Evolutionary conservation across 2,888 invertebrate genomes (phyloP).

Genomic region (Sphinx pinastri): DNA sequence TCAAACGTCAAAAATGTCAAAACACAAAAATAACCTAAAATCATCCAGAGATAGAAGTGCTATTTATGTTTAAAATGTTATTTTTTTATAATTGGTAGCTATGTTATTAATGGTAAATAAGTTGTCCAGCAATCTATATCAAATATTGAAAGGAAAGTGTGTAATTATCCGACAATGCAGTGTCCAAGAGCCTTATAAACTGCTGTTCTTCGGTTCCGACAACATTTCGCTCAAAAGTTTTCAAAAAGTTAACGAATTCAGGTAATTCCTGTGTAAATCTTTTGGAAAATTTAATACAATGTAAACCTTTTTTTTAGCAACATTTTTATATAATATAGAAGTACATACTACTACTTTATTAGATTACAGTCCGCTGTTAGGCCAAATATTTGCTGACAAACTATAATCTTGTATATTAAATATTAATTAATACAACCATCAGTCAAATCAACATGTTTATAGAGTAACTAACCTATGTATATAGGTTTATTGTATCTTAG

Average conservation of each 20-base stretch:
- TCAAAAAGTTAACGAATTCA: conserved; percentile 85
- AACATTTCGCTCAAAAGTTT: conserved; percentile 91
- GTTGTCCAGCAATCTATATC: conserved; percentile 51
- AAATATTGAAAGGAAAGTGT: conserved; percentile 51
- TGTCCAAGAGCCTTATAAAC: conserved; percentile 55
- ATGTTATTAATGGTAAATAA: conserved; percentile 56
- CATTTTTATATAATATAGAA: background rate
- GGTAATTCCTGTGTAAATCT: conserved; percentile 66
- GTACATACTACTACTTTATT: background rate
- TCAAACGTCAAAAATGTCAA: too few relatives aligned
- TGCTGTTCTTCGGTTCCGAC: conserved; percentile 94
- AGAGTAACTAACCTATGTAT: too few relatives aligned
- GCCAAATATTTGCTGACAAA: too few relatives aligned
- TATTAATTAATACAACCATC: too few relatives aligned
- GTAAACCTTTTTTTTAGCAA: too few relatives aligned
- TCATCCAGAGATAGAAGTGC: too few relatives aligned
- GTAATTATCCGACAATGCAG: conserved; percentile 45
- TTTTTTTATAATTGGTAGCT: conserved; percentile 29
- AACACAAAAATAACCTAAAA: too few relatives aligned
- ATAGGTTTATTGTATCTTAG: too few relatives aligned
- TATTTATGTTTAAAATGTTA: background rate
- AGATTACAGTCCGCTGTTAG: too few relatives aligned
- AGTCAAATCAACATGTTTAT: too few relatives aligned
- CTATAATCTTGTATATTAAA: too few relatives aligned
- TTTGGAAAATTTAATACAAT: background rate